These are phyloP conservation scores for Metopia argyrocephala DNA, from an alignment of 2,888 invertebrate species.

Conservation along the genomic window DNA sequence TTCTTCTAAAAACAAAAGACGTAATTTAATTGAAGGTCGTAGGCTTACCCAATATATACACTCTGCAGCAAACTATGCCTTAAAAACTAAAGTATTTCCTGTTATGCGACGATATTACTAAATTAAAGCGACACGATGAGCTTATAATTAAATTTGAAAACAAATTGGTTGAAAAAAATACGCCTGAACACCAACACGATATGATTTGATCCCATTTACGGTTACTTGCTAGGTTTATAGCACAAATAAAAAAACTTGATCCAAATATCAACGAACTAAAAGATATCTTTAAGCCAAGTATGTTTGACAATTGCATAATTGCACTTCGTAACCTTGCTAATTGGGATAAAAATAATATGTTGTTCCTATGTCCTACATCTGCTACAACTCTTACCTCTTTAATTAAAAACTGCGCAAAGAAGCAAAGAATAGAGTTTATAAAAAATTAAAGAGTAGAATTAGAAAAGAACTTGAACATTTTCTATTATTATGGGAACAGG, in stretches of 20 bases:
- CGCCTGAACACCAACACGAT: conserved; percentile 7
- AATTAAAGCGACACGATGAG: conserved; percentile 22
- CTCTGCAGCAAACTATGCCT: not conserved
- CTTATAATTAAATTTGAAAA: conserved; percentile 23
- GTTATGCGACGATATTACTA: conserved; percentile 9
- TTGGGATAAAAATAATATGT: too few relatives aligned
- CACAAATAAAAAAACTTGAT: not conserved
- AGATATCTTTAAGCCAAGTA: conserved; percentile 17
- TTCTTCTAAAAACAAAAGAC: too few relatives aligned
- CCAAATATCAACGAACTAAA: not conserved
- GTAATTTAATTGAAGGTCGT: too few relatives aligned
- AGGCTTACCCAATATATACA: not conserved
- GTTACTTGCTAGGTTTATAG: conserved; percentile 19
- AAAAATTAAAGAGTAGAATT: too few relatives aligned
- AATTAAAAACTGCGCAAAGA: too few relatives aligned
- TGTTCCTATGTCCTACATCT: too few relatives aligned
- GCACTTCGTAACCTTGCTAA: conserved; percentile 12
- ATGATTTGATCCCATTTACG: conserved; percentile 13
- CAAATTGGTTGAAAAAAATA: conserved; percentile 9
- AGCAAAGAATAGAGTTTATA: too few relatives aligned
- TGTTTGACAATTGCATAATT: conserved; percentile 7
- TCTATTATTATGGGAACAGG: too few relatives aligned
- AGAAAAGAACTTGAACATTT: too few relatives aligned
- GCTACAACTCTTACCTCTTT: too few relatives aligned
- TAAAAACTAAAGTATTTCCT: conserved; percentile 7